Evolutionary conservation across 2,113 vertebrate species (phyloP).

Genomic region (Callaeas wilsoni): DNA sequence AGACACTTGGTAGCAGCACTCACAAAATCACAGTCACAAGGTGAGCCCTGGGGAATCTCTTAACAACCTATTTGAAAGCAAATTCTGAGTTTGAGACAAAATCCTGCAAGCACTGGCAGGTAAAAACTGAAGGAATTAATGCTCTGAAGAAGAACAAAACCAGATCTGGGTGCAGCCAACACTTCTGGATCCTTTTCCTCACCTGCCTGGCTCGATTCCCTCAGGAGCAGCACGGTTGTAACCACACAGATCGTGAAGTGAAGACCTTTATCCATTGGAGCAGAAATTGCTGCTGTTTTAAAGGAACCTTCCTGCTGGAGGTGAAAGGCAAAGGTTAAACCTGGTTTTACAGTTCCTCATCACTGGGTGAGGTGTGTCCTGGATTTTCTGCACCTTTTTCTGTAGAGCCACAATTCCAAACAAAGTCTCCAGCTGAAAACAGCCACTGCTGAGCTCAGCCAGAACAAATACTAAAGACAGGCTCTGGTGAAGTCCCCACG

Average conservation of each 20-base stretch:
- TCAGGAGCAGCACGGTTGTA: background rate
- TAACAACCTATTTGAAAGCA: background rate
- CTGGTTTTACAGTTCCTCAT: background rate
- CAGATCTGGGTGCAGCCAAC: background rate
- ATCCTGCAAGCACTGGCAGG: background rate
- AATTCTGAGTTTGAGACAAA: background rate
- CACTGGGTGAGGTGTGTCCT: background rate
- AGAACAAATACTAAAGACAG: background rate
- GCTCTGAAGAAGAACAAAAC: background rate
- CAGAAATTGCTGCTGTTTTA: background rate
- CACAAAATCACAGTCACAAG: background rate
- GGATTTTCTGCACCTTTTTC: background rate
- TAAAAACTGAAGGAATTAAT: background rate
- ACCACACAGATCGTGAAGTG: background rate
- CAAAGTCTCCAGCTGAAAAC: background rate
- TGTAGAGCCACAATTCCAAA: background rate
- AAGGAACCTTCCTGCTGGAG: background rate
- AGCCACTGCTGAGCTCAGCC: background rate
- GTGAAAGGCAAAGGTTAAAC: slow-evolving; percentile 15
- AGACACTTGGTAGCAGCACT: background rate
- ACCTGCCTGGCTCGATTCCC: slow-evolving; percentile 42
- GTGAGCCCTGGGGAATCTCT: background rate
- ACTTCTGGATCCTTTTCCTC: background rate
- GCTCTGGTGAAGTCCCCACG: background rate
- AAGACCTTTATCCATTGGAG: slow-evolving; percentile 23